Evolutionary conservation across 2,888 invertebrate species (phyloP), one percentile per base, ranked within the genome.

Genomic region (Drosophila phalerata): DNA sequence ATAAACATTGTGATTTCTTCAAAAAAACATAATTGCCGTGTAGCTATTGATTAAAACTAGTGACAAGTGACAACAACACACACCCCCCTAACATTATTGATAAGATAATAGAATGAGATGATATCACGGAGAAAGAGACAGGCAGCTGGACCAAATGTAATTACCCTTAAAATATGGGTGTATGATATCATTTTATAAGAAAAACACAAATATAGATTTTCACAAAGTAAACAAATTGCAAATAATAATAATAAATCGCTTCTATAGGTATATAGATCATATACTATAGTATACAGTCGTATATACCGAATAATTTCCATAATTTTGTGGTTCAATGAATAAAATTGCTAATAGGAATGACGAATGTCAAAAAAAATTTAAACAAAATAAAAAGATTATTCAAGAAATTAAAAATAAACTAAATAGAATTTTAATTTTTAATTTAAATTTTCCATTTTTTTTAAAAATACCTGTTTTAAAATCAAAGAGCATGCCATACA

Each of bases 91-190:
- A 19, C 32, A 15, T 28, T 19, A 56, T 32, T 57, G 67, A 73
- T 53, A 58, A 73, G 73, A 71, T 71, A 71, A 43, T 42, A 32
- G 11, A 10, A 9, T 17, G 37, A 48, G 45, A 67, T 45, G 30
- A 34, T 47, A 52, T 32, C 19, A 25, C 10, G 40, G 8, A 30
- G 19, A 13, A 25, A 51, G 19, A n/a, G n/a, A 34, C 9, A 22
- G 10, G 22, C 19, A 30, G 8, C 38, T 73, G 70, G 57, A 65
- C 66, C 73, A 70, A 52, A 13, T 40, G 1, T 37, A 70, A 57
- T 49, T 56, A 42, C 22, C 5, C 11, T 40, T 32, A 8, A 28
- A 8, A 9, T 17, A 30, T 47, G 15, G n/a, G 2, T 28, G 15
- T 15, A 19, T 15, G 5, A n/a, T 19, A 43, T 32, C 38, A 17